Percentiles rank a stretch among this genome's conserved stretches.
These are phyloP conservation scores for Chloroceryle amazona DNA, from an alignment of 2,797 vertebrate species.

Conservation along the genomic window DNA sequence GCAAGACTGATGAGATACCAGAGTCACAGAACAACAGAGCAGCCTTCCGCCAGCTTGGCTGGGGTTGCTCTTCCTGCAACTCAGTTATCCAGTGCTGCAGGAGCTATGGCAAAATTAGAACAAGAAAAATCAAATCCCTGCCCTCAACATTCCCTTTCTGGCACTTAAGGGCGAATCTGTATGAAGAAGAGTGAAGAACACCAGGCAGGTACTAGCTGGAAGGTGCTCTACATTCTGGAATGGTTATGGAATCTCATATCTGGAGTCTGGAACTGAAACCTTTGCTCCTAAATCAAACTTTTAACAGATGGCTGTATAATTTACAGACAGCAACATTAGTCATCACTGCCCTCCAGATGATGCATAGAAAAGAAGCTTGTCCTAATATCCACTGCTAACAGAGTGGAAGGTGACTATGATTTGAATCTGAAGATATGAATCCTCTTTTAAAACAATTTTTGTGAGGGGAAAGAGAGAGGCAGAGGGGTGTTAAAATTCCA, in stretches of 20 bases:
- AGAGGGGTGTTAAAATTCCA: slow-evolving; percentile 38
- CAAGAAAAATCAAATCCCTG: background rate
- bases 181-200: background rate
- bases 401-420: background rate
- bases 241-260: background rate
- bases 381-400: background rate
- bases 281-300: background rate
- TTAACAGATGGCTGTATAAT: background rate
- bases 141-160: background rate
- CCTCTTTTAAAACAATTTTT: background rate
- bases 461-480: slow-evolving; percentile 49
- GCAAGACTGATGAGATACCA: background rate
- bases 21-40: background rate
- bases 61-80: background rate
- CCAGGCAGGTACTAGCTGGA: background rate
- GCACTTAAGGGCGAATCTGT: background rate
- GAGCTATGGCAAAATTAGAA: background rate
- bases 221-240: background rate
- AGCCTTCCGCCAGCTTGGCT: background rate
- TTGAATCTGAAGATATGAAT: background rate
- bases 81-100: background rate
- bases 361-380: background rate
- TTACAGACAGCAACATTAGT: background rate
- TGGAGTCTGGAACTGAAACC: background rate
- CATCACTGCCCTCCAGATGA: background rate